Conservation (phyloP, 2,797 vertebrate genomes). For the Phylloscopus collybita region DNA sequence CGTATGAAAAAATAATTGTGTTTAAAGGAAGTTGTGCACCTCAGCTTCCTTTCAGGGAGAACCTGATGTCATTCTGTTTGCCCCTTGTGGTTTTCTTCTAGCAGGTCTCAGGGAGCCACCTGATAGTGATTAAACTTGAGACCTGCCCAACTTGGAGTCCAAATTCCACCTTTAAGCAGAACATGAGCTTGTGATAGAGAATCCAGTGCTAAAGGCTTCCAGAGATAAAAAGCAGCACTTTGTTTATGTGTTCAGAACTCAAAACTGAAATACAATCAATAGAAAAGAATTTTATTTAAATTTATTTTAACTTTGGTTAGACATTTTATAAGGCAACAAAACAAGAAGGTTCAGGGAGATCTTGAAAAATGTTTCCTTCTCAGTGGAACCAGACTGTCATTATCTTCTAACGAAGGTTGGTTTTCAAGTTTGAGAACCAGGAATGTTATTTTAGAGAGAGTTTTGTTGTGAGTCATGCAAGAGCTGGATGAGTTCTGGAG, state of each 20-base stretch:
- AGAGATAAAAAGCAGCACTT: neutral
- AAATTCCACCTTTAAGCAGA: slow-evolving; percentile 6
- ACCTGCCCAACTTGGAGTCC: neutral
- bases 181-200: neutral
- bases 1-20: neutral
- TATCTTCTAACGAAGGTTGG: neutral
- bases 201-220: neutral
- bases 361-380: neutral
- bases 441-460: neutral
- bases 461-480: neutral
- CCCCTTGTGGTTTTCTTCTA: neutral
- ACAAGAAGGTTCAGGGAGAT: neutral
- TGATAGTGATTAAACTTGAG: slow-evolving; percentile 9
- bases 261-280: neutral
- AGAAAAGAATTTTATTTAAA: neutral
- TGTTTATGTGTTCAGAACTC: neutral
- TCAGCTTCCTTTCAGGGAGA: neutral
- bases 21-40: neutral
- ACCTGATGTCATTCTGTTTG: neutral
- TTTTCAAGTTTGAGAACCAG: neutral
- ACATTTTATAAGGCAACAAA: neutral
- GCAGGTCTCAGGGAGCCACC: neutral
- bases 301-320: neutral
- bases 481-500: neutral
- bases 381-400: neutral